Evolutionary conservation across 2,888 invertebrate genomes (phyloP), one percentile per base, ranked within the genome.

Genomic region (Empis livida): DNA sequence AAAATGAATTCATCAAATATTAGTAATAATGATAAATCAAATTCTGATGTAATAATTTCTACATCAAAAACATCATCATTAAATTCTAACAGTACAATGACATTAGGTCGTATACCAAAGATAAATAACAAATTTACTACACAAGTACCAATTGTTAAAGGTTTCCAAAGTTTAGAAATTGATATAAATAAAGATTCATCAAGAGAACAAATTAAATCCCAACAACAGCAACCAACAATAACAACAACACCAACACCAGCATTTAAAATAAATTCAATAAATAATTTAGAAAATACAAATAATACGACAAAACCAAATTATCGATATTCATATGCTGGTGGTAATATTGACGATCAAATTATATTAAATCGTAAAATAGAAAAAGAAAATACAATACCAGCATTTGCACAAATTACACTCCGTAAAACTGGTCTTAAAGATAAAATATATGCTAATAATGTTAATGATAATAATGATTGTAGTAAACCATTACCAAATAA

Each of bases 361-460:
- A 27, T 27, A 35, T 4, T 35, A n/a, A 35, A 35, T 13, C 35
- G 35, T n/a, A n/a, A 27, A 27, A 27, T 27, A 8, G 23, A 27
- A 27, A 14, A 44, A 46, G 61, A 54, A 58, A 54, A 27, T 61
- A 15, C 61, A 60, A 37, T 53, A 3, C 59, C 56, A 9, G 56
- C 59, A 4, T 74, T 74, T 57, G 72, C 73, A 1, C 73, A 74
- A 53, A 63, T 62, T 10, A 71, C 68, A 2, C 56, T 75, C 47
- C 63, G 73, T n/a, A 63, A 71, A 51, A 74, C 73, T 0, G 73
- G 73, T 8, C 58, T 66, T 20, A 68, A 68, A 49, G 69, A 70
- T 46, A 67, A 65, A 53, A 68, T 69, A 46, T 49, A 68, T 44
- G 64, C 62, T 44, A 54, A 52, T 35, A 59, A 63, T 49, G 60